phyloP scores from a whole-genome alignment of 1,140 invertebrate genomes.

The Aphaenogaster rudis region DNA sequence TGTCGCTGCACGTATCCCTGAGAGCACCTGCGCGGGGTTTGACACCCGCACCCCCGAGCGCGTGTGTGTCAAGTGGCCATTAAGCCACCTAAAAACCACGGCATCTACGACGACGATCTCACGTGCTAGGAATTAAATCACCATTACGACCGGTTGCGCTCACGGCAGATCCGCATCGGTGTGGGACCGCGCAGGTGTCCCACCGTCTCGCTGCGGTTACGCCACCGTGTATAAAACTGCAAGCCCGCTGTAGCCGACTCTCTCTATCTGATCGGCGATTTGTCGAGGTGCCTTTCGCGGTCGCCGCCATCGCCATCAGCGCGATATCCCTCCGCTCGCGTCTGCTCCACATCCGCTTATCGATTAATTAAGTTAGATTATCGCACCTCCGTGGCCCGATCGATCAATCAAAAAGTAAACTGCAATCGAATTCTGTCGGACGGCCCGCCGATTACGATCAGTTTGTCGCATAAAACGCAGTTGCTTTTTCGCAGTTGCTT shows the following conservation, averaged over 20 bases:
- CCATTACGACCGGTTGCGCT: constrained; percentile 81
- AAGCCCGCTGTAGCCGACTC: constrained; percentile 46
- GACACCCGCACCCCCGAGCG: neutral
- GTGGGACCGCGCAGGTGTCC: constrained; percentile 84
- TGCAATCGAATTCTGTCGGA: constrained; percentile 31
- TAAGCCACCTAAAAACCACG: constrained; percentile 79
- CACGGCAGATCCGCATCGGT: constrained; percentile 81
- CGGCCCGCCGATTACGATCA: constrained; percentile 18
- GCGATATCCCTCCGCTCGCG: constrained; percentile 54
- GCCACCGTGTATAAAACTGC: constrained; percentile 59
- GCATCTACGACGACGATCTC: constrained; percentile 81
- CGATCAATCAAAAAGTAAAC: constrained; percentile 22
- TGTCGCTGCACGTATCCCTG: constrained; percentile 49
- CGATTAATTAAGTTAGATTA: constrained; percentile 59
- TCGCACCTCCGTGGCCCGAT: constrained; percentile 3
- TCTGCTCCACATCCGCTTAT: constrained; percentile 1
- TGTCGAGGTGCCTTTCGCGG: constrained; percentile 72
- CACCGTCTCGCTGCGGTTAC: constrained; percentile 75
- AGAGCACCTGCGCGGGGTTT: constrained; percentile 54
- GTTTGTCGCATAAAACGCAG: neutral
- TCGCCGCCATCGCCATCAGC: constrained; percentile 37
- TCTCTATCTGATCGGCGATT: constrained; percentile 77
- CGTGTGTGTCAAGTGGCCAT: constrained; percentile 81
- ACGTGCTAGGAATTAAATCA: constrained; percentile 83
- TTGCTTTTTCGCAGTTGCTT: neutral